phyloP scores from a whole-genome alignment of 1,140 invertebrate genomes.

The Galleria mellonella region DNA sequence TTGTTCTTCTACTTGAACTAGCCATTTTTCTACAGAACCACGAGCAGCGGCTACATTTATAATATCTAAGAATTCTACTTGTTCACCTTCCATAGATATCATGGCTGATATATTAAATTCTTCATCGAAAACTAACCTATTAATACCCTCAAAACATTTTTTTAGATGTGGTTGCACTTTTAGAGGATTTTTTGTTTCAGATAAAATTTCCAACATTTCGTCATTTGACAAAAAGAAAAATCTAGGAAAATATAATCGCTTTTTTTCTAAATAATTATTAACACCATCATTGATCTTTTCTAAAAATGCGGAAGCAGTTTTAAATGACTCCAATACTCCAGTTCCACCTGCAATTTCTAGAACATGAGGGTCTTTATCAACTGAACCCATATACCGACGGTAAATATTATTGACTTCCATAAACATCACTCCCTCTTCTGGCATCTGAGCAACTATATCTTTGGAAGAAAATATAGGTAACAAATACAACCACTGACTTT shows the following conservation, averaged over 20 bases:
- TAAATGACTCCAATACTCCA: conserved; percentile 85
- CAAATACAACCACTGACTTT: conserved; percentile 93
- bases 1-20: conserved; percentile 88
- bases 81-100: conserved; percentile 89
- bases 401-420: conserved; percentile 85
- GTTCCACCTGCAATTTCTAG: conserved; percentile 82
- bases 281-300: conserved; percentile 91
- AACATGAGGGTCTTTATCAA: conserved; percentile 83
- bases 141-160: conserved; percentile 93
- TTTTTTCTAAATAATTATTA: conserved; percentile 93
- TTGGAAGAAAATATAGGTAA: conserved; percentile 95
- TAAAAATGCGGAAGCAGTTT: conserved; percentile 82
- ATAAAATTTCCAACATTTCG: conserved; percentile 95
- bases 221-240: conserved; percentile 98
- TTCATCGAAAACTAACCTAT: conserved; percentile 82
- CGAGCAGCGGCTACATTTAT: conserved; percentile 87
- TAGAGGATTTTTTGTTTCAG: conserved; percentile 91
- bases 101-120: conserved; percentile 89
- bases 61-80: conserved; percentile 80
- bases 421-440: conserved; percentile 90
- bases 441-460: conserved; percentile 95
- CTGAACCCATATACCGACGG: conserved; percentile 84
- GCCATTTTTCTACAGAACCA: conserved; percentile 95
- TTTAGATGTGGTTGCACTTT: conserved; percentile 93
- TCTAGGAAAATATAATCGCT: conserved; percentile 91